Conservation (phyloP, 2,113 vertebrate genomes). For the Catharus fuscescens region DNA sequence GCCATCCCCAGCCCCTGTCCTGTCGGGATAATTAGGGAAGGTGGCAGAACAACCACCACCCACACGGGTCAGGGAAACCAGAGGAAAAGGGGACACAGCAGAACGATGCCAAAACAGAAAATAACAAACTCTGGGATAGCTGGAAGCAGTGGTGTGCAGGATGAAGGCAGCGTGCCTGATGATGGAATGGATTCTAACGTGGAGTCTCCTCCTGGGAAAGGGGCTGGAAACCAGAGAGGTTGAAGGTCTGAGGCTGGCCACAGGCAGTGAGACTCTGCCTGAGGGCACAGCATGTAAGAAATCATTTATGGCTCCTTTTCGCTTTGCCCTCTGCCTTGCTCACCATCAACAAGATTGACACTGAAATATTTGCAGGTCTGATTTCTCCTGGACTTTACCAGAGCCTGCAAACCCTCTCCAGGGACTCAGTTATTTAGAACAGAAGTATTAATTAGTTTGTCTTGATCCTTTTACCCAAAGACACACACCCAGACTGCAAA, state of each 20-base stretch:
- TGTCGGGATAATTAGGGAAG: not conserved
- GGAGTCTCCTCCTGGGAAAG: not conserved
- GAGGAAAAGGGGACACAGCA: not conserved
- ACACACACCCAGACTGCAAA: not conserved
- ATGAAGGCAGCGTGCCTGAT: rapidly evolving
- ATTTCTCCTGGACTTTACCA: not conserved
- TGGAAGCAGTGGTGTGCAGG: not conserved
- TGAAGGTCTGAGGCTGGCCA: not conserved
- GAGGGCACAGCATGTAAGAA: not conserved
- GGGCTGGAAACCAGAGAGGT: not conserved
- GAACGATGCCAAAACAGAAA: not conserved
- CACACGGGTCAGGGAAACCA: not conserved
- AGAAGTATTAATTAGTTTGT: not conserved
- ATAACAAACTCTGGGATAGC: not conserved
- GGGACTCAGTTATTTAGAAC: not conserved
- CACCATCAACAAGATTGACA: not conserved
- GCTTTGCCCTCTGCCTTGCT: not conserved
- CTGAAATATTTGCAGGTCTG: not conserved
- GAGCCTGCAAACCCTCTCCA: not conserved
- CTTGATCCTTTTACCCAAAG: not conserved
- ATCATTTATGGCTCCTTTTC: not conserved
- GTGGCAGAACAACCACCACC: not conserved
- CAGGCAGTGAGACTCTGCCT: not conserved
- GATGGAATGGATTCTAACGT: rapidly evolving
- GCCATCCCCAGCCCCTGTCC: not conserved